phyloP scores from a whole-genome alignment of 2,888 invertebrate genomes.

The Leptothorax acervorum region DNA sequence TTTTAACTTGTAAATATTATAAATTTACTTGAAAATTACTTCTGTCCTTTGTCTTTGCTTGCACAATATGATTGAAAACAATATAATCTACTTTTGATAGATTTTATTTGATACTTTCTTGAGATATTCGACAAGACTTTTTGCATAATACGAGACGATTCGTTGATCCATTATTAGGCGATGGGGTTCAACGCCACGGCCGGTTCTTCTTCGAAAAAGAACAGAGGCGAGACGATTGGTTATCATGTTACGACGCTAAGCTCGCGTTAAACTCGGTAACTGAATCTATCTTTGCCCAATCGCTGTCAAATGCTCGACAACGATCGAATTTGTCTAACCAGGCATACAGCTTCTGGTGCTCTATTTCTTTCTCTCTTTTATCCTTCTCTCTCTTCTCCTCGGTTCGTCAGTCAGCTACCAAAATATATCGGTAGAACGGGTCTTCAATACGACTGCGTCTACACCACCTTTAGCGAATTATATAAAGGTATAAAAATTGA shows the following conservation, averaged over 20 bases:
- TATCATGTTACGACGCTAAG: constrained; percentile 82
- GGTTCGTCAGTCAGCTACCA: constrained; percentile 60
- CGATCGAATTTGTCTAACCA: constrained; percentile 82
- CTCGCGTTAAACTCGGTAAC: constrained; percentile 82
- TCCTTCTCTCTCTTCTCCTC: constrained; percentile 16
- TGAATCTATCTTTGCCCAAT: constrained; percentile 82
- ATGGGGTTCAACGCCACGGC: constrained; percentile 42
- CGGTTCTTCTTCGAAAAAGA: constrained; percentile 69
- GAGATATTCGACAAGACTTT: neutral
- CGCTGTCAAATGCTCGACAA: constrained; percentile 82
- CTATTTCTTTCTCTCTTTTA: constrained; percentile 47
- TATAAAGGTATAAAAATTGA: constrained; percentile 21
- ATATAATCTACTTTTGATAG: neutral
- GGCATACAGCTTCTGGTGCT: constrained; percentile 68
- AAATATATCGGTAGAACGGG: constrained; percentile 66
- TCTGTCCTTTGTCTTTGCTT: neutral
- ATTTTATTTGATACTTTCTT: neutral
- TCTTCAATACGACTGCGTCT: constrained; percentile 50
- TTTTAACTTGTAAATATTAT: constrained; percentile 15
- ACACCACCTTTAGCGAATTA: neutral
- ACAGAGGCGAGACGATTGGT: constrained; percentile 74
- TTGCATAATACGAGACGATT: neutral
- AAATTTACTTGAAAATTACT: neutral
- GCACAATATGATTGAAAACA: neutral
- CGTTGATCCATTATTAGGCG: constrained; percentile 6